These are phyloP conservation scores for Xenops minutus DNA, from an alignment of 2,797 vertebrate genomes.

Conservation along the genomic window DNA sequence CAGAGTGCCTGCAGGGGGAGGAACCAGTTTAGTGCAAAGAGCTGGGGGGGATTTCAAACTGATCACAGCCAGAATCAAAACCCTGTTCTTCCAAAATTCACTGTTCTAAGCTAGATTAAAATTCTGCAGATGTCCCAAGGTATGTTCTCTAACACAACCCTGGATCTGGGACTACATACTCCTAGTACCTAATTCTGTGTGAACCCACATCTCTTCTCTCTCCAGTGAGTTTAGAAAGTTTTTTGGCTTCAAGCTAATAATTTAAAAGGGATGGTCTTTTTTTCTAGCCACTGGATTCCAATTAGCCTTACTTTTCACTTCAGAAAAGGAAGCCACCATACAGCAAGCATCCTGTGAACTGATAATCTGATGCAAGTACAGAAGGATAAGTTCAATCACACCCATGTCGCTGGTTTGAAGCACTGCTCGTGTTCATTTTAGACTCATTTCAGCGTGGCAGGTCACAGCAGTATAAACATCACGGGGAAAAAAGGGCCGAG, in stretches of 20 bases:
- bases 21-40: neutral
- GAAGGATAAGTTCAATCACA: neutral
- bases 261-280: neutral
- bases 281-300: neutral
- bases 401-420: neutral
- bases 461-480: constrained; percentile 68
- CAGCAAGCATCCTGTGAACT: neutral
- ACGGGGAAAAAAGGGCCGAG: neutral
- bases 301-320: neutral
- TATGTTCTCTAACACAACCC: neutral
- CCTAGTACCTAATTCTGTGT: neutral
- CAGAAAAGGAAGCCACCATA: neutral
- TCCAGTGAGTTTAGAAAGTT: neutral
- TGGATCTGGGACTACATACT: neutral
- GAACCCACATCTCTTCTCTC: neutral
- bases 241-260: neutral
- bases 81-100: neutral
- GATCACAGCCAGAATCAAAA: neutral
- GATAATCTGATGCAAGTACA: neutral
- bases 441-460: constrained; percentile 67
- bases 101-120: neutral
- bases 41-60: neutral
- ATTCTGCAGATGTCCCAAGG: neutral
- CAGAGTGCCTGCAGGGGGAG: rapidly evolving
- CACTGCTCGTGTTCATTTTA: neutral